phyloP scores from a whole-genome alignment of 2,797 vertebrate genomes.

The Molossus alvarezi region DNA sequence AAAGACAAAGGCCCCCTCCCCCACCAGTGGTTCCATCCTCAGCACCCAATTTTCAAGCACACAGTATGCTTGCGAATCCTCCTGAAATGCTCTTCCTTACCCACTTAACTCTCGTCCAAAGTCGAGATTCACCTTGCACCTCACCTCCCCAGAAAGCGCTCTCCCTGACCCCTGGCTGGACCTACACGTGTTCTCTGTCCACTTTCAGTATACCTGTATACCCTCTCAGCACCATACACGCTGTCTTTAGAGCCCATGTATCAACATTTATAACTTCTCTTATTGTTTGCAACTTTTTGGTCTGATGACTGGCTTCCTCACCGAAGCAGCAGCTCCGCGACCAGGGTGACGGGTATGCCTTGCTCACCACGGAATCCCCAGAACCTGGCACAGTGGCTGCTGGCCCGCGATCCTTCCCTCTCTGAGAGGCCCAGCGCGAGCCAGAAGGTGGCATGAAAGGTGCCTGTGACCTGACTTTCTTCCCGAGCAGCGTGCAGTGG shows the following conservation, averaged over 20 bases:
- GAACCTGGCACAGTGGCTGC: not conserved
- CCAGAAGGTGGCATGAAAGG: not conserved
- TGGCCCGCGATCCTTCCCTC: not conserved
- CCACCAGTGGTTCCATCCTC: not conserved
- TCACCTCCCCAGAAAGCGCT: not conserved
- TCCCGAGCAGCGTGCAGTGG: not conserved
- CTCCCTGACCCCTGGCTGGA: not conserved
- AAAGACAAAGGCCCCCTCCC: not conserved
- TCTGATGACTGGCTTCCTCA: not conserved
- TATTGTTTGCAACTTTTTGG: not conserved
- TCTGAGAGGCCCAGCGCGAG: not conserved
- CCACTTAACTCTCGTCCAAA: not conserved
- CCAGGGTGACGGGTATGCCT: rapidly evolving
- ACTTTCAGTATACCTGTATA: not conserved
- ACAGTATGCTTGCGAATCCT: not conserved
- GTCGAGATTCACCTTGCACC: not conserved
- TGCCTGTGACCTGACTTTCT: not conserved
- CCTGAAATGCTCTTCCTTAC: not conserved
- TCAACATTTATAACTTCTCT: not conserved
- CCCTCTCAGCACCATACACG: not conserved
- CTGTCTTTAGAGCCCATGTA: not conserved
- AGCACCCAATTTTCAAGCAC: not conserved
- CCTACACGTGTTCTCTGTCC: not conserved
- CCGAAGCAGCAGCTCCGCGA: not conserved
- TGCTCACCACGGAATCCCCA: not conserved